Evolutionary conservation across 2,113 vertebrate genomes (phyloP).

Genomic region (Ceyx cyanopectus): DNA sequence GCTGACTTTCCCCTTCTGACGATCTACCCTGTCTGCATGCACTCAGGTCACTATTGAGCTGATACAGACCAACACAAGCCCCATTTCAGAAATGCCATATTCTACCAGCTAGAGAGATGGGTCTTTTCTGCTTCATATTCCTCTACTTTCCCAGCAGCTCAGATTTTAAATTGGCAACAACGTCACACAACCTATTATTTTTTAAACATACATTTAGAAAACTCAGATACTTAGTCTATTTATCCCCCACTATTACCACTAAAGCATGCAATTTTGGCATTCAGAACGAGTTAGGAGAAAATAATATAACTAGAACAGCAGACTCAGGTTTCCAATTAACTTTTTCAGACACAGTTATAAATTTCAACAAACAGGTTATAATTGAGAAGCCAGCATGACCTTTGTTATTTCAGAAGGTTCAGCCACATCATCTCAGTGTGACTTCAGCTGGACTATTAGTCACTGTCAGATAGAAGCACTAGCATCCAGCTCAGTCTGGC

Average conservation of each 20-base stretch:
- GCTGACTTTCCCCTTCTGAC: neutral
- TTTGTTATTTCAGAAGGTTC: slow-evolving; percentile 51
- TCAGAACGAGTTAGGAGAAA: neutral
- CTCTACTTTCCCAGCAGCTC: neutral
- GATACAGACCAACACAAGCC: neutral
- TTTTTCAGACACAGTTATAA: slow-evolving; percentile 44
- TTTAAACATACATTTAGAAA: neutral
- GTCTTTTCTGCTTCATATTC: neutral
- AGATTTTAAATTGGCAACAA: neutral
- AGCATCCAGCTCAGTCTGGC: neutral
- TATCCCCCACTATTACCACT: neutral
- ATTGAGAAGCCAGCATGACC: slow-evolving; percentile 47
- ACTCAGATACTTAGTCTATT: neutral
- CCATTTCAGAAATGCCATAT: neutral
- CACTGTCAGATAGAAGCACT: neutral
- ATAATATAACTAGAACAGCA: neutral
- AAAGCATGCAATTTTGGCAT: slow-evolving; percentile 4
- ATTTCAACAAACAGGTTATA: slow-evolving; percentile 43
- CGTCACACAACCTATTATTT: slow-evolving; percentile 13
- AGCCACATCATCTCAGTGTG: neutral
- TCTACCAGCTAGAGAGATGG: neutral
- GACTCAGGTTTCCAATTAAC: slow-evolving; percentile 22
- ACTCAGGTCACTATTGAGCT: neutral
- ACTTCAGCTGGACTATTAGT: slow-evolving; percentile 37
- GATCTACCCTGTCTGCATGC: neutral